phyloP scores from a whole-genome alignment of 2,113 vertebrate genomes.

The Megaceryle torquata region DNA sequence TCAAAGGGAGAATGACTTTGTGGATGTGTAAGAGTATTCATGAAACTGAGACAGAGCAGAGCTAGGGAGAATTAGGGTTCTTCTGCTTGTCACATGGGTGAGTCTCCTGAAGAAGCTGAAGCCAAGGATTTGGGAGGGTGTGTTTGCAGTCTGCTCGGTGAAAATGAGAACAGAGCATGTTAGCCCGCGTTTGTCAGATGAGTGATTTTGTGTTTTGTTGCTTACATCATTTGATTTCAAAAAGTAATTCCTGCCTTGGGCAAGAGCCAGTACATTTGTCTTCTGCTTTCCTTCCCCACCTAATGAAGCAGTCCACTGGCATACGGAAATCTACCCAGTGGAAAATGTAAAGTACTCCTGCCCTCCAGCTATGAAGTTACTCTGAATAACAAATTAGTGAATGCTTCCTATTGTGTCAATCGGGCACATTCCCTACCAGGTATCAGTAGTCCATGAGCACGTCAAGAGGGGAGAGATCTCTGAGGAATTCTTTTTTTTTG shows the following conservation, averaged over 20 bases:
- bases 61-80: background rate
- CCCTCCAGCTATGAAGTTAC: conserved; percentile 34
- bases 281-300: conserved; percentile 38
- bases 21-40: background rate
- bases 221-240: conserved; percentile 41
- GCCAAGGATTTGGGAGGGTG: background rate
- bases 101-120: background rate
- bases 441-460: background rate
- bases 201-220: conserved; percentile 9
- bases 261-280: conserved; percentile 36
- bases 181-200: background rate
- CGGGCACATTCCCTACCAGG: background rate
- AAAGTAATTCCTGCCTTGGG: conserved; percentile 48
- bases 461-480: background rate
- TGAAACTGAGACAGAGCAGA: background rate
- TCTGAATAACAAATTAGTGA: conserved; percentile 17
- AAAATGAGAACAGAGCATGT: background rate
- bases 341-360: conserved; percentile 37
- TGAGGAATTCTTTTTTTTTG: background rate
- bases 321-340: background rate
- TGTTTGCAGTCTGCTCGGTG: background rate
- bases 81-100: background rate
- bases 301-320: conserved; percentile 44
- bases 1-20: background rate
- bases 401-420: background rate